Conservation (phyloP, 2,113 vertebrate species). For the Eptesicus fuscus region DNA sequence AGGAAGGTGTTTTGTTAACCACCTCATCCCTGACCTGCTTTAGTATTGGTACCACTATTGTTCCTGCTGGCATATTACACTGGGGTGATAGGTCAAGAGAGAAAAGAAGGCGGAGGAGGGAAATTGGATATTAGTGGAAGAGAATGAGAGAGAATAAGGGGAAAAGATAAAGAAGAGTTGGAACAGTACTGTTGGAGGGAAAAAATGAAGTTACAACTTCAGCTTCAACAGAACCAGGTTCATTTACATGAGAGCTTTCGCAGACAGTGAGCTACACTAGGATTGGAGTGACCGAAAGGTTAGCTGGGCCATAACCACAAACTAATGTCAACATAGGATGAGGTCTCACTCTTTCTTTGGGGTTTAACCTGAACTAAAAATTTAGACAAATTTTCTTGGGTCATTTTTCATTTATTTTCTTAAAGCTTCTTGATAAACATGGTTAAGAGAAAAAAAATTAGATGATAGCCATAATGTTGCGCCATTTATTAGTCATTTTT, state of each 20-base stretch:
- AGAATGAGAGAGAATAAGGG: neutral
- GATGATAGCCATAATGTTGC: neutral
- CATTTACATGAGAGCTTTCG: neutral
- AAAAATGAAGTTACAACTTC: neutral
- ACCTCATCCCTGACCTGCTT: neutral
- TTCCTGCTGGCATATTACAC: neutral
- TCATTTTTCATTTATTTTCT: conserved; percentile 30
- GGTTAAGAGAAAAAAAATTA: neutral
- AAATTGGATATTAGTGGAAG: neutral
- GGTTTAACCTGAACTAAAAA: neutral
- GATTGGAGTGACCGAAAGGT: neutral
- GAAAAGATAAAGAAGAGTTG: neutral
- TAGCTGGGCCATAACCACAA: neutral
- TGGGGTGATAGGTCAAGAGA: neutral
- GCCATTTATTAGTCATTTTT: conserved; percentile 33
- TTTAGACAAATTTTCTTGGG: neutral
- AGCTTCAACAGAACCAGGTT: neutral
- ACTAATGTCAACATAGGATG: neutral
- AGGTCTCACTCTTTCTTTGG: neutral
- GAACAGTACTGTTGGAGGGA: neutral
- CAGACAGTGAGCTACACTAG: neutral
- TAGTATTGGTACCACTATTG: accelerated
- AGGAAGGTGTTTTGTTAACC: neutral
- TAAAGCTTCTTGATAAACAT: conserved; percentile 35
- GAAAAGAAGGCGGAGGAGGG: neutral